These are phyloP conservation scores for Drosophila planitibia DNA, from an alignment of 2,888 invertebrate genomes.

Conservation along the genomic window DNA sequence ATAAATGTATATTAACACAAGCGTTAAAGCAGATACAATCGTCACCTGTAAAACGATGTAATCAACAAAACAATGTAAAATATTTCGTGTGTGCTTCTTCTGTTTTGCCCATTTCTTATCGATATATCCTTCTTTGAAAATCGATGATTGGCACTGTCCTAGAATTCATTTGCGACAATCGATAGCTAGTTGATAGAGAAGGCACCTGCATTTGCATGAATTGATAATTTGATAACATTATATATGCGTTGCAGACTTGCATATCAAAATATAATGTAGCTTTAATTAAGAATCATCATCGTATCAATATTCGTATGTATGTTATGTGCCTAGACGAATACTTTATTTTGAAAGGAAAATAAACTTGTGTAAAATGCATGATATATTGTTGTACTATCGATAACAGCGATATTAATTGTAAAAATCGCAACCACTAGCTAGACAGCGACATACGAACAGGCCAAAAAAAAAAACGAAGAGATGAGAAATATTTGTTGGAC, in stretches of 20 bases:
- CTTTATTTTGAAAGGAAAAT: neutral
- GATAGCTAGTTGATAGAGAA: neutral
- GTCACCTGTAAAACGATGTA: neutral
- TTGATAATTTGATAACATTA: neutral
- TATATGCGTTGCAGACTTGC: neutral
- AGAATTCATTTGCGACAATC: neutral
- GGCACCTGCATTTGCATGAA: neutral
- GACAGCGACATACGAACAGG: constrained; percentile 52
- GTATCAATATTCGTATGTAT: neutral
- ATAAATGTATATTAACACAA: neutral
- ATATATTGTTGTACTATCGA: constrained; percentile 25
- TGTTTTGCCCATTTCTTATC: neutral
- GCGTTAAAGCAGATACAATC: neutral
- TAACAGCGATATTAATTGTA: constrained; percentile 13
- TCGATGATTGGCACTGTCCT: neutral
- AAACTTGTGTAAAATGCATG: neutral
- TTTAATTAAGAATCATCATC: neutral
- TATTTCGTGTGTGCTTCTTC: neutral
- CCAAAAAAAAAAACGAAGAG: constrained; percentile 30
- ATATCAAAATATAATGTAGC: too few relatives aligned
- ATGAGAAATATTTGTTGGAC: constrained; percentile 41
- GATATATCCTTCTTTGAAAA: neutral
- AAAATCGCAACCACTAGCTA: constrained; percentile 44
- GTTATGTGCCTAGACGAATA: neutral
- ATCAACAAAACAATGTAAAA: neutral